Conservation (phyloP, 2,113 vertebrate species). For the Lepisosteus oculatus region DNA sequence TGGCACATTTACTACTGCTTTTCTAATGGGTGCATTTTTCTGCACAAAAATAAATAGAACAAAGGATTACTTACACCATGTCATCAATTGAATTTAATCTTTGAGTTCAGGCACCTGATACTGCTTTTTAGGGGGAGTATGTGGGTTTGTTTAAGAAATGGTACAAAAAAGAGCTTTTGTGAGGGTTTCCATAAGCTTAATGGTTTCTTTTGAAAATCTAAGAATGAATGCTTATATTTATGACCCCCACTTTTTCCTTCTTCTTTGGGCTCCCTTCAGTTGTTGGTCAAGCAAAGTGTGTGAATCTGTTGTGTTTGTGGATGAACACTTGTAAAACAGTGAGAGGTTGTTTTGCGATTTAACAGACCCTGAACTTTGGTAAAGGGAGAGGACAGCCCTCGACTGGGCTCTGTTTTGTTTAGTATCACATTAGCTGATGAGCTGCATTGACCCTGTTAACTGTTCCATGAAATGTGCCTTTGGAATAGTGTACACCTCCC, state of each 20-base stretch:
- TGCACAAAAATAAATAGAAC: conserved; percentile 47
- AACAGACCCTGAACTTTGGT: conserved; percentile 57
- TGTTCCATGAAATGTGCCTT: conserved; percentile 78
- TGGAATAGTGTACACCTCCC: conserved; percentile 66
- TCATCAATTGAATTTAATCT: conserved; percentile 34
- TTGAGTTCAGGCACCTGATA: conserved; percentile 30
- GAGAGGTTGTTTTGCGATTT: conserved; percentile 48
- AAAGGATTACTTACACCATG: conserved; percentile 51
- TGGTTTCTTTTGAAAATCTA: conserved; percentile 21
- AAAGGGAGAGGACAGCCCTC: conserved; percentile 54
- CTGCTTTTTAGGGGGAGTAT: conserved; percentile 25
- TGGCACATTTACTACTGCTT: conserved; percentile 37
- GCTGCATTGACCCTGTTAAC: conserved; percentile 76
- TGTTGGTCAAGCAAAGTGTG: conserved; percentile 46
- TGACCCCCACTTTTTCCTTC: neutral
- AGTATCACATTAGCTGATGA: conserved; percentile 71
- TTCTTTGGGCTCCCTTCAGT: conserved; percentile 12
- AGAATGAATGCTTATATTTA: conserved; percentile 23
- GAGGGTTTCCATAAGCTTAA: conserved; percentile 7
- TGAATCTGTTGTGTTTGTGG: conserved; percentile 45
- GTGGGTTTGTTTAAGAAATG: conserved; percentile 22
- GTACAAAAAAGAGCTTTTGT: conserved; percentile 6
- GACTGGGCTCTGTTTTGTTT: conserved; percentile 56
- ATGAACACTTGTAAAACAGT: conserved; percentile 57
- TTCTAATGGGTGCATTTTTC: conserved; percentile 43